Base-by-base conservation (phyloP, 2,888 invertebrate genomes). In the Tinea pellionella region DNA sequence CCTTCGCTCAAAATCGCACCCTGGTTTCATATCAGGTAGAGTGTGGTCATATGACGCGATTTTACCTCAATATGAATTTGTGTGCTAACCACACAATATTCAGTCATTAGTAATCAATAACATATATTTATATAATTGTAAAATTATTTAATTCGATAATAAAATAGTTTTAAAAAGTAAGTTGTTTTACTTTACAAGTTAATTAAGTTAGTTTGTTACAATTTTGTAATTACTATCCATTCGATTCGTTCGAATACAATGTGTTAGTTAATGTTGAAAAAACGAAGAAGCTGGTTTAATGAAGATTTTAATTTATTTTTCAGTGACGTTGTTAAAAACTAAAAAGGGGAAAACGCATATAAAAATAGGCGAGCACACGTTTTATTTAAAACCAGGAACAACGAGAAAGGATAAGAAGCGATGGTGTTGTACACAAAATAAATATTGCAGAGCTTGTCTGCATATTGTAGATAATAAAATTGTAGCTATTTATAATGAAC, bases 291-390 rank as follows among this genome's bases (percentile, higher is more conserved):
- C n/a, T n/a, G n/a, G n/a, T n/a, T n/a, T n/a, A n/a, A n/a, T n/a
- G n/a, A n/a, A n/a, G n/a, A n/a, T n/a, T n/a, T n/a, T n/a, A 24
- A 24, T 24, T 24, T 24, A 12, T 56, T 32, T 78, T 80, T 18
- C 70, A 80, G 79, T 79, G 30, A 75, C 72, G 1, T 64, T 81
- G 30, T 65, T 79, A 32, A 77, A 70, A 62, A 75, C 78, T 0
- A 77, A 73, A 61, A 80, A 76, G 64, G 81, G 82, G 0, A 79
- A 75, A 51, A 73, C 65, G 0, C 74, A 80, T 56, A 80, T 83
- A 42, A 78, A 73, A 71, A 66, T 83, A 1, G 82, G 78, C 0
- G 67, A 71, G 0, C 59, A 79, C 61, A 76, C 74, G 1, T 83
- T 80, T 63, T 83, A 83, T 62, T 59, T 69, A 30, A 82, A 78